These are phyloP conservation scores for Trichogramma evanescens DNA, from an alignment of 2,888 invertebrate species.

Conservation along the genomic window DNA sequence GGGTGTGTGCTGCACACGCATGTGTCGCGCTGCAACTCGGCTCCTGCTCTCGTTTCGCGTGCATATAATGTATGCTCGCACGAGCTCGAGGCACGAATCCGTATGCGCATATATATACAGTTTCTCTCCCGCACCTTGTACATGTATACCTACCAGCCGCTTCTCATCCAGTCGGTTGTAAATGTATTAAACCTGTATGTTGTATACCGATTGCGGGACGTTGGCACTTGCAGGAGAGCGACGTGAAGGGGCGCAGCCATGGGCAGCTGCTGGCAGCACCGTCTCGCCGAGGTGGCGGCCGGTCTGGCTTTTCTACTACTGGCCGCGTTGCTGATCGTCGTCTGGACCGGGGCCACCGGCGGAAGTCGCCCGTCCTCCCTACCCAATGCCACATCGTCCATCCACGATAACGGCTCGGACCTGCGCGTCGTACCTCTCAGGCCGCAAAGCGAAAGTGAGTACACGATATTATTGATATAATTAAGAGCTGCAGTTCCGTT, in stretches of 20 bases:
- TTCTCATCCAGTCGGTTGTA: background rate
- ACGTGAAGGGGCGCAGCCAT: constrained; percentile 1
- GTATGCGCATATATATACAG: background rate
- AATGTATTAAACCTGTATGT: too few species aligned
- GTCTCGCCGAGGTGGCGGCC: constrained; percentile 18
- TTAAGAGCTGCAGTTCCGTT: too few species aligned
- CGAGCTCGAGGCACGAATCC: background rate
- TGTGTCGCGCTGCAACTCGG: background rate
- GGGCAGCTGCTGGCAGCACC: constrained; percentile 7
- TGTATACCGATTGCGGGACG: too few species aligned
- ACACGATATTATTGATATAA: too few species aligned
- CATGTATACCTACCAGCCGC: background rate
- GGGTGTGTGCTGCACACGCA: background rate
- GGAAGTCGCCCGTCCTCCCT: background rate
- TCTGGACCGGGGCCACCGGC: constrained; percentile 21
- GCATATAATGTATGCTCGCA: constrained; percentile 3
- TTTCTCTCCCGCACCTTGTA: too few species aligned
- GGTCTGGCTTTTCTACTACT: constrained; percentile 20
- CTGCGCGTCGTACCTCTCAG: background rate
- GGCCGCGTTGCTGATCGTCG: constrained; percentile 16
- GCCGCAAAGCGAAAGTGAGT: too few species aligned
- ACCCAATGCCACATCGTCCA: background rate
- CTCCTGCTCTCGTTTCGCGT: background rate
- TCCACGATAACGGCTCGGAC: background rate
- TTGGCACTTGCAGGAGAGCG: background rate